phyloP scores from a whole-genome alignment of 2,888 invertebrate genomes.

The Epinotia nisella region DNA sequence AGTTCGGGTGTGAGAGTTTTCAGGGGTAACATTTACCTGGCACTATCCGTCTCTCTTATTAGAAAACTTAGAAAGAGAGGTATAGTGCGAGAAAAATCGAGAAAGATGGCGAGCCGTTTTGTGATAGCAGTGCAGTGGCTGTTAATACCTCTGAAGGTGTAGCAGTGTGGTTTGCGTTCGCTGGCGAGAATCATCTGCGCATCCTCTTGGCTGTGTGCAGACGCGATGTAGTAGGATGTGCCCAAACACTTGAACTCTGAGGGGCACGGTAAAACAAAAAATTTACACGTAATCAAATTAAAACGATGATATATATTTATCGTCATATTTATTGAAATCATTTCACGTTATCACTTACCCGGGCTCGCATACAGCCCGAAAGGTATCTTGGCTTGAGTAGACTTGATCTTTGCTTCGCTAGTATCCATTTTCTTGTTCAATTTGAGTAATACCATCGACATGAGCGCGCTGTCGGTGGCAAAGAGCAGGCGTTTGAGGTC shows the following conservation, averaged over 20 bases:
- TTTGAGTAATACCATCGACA: conserved; percentile 78
- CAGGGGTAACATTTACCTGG: too few species aligned
- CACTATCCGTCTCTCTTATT: too few species aligned
- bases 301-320: neutral
- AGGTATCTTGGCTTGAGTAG: conserved; percentile 77
- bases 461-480: conserved; percentile 75
- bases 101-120: too few species aligned
- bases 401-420: conserved; percentile 74
- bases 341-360: conserved; percentile 53
- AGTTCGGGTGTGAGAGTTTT: too few species aligned
- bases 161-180: conserved; percentile 78
- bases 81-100: too few species aligned
- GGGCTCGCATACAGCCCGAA: conserved; percentile 79
- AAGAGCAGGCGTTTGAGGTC: conserved; percentile 76
- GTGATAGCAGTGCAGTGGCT: too few species aligned
- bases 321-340: neutral
- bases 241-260: conserved; percentile 79
- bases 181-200: conserved; percentile 80
- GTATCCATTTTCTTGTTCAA: conserved; percentile 81
- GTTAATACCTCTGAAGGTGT: conserved; percentile 73
- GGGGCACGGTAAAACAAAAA: conserved; percentile 3
- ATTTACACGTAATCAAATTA: neutral
- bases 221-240: conserved; percentile 78
- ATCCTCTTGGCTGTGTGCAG: conserved; percentile 79
- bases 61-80: too few species aligned